A percentile compares a stretch with the other conserved stretches of the same genome.
These are phyloP conservation scores for Salvelinus sp. DNA, from an alignment of 2,113 vertebrate genomes.

Conservation along the genomic window DNA sequence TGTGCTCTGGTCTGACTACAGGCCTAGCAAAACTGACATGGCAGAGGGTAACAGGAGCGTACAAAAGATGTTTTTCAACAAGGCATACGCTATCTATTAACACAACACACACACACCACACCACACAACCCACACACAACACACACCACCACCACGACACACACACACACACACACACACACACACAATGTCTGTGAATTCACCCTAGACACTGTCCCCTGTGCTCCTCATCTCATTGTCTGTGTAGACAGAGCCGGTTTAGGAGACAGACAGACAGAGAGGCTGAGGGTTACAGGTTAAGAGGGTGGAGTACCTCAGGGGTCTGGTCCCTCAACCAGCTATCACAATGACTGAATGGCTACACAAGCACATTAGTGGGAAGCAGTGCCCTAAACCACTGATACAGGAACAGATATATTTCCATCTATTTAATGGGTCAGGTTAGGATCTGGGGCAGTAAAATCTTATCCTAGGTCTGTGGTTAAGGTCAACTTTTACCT, in stretches of 20 bases:
- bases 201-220: background rate
- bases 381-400: too few species aligned
- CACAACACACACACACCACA: background rate
- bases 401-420: too few species aligned
- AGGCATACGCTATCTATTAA: background rate
- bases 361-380: too few species aligned
- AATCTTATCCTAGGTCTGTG: too few species aligned
- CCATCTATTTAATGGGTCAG: too few species aligned
- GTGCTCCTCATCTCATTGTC: conserved; percentile 47
- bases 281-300: conserved; percentile 64
- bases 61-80: too few species aligned
- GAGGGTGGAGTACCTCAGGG: conserved; percentile 64
- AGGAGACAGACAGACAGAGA: conserved; percentile 32
- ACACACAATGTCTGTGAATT: background rate
- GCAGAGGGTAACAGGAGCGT: background rate
- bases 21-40: too few species aligned
- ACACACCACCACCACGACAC: background rate
- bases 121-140: background rate
- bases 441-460: too few species aligned
- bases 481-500: too few species aligned
- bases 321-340: conserved; percentile 23
- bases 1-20: background rate
- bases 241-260: conserved; percentile 56
- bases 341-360: background rate
- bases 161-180: background rate